Evolutionary conservation across 1,140 invertebrate genomes (phyloP).

Genomic region (Halictus rubicundus): DNA sequence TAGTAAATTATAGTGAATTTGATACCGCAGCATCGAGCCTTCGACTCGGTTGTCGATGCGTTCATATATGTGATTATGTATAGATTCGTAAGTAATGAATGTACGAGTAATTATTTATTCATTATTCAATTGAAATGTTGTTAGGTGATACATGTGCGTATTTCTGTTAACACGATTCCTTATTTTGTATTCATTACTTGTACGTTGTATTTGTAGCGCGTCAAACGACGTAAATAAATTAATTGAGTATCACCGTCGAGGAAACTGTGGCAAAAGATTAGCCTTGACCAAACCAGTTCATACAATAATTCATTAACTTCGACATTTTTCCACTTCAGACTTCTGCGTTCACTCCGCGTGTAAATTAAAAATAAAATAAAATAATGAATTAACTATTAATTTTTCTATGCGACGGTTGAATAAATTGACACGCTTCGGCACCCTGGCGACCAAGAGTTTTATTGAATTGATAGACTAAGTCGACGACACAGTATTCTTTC

Average conservation of each 20-base stretch:
- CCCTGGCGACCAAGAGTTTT: not conserved
- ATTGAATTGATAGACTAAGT: not conserved
- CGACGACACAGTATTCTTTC: too few relatives aligned
- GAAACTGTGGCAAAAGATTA: not conserved
- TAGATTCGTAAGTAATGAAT: not conserved
- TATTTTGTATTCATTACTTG: not conserved
- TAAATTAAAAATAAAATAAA: too few relatives aligned
- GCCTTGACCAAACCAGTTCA: too few relatives aligned
- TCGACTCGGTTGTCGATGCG: not conserved
- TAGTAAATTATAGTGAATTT: too few relatives aligned
- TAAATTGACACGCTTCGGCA: not conserved
- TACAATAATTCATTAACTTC: too few relatives aligned
- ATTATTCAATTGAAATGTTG: not conserved
- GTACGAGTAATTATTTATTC: conserved; percentile 3
- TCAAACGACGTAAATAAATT: not conserved
- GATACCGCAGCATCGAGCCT: too few relatives aligned
- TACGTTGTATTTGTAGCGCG: not conserved
- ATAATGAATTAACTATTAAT: too few relatives aligned
- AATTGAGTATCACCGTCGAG: not conserved
- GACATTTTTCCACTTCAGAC: too few relatives aligned
- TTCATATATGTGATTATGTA: not conserved
- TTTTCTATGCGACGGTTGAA: too few relatives aligned
- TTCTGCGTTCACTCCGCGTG: too few relatives aligned
- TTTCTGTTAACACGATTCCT: not conserved
- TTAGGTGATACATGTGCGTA: not conserved